Base-by-base conservation (phyloP, 2,888 invertebrate genomes). In the Pheosia tremula region DNA sequence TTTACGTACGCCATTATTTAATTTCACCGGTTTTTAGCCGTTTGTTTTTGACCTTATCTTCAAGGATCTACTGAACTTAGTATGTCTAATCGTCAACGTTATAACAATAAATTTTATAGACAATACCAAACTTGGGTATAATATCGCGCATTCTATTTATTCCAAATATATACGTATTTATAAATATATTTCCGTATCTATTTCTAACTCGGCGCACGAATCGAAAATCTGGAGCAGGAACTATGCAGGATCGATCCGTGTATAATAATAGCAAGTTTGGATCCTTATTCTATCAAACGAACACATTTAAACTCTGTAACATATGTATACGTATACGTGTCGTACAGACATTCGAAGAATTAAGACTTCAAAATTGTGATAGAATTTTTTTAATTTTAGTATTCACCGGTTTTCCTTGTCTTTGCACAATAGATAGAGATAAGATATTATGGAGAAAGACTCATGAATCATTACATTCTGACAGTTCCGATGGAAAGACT, bases 201-300 rank as follows among this genome's bases (percentile, higher is more conserved):
- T 54, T 54, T 54, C 53, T 38, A 54, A 38, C 53, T 11, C 9
- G 37, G 37, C 56, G 56, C 39, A 36, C 41, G 52, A 59, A 56
- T 57, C 39, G 41, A 39, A 53, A 59, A 60, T 54, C 38, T 54
- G 24, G 38, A 54, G 11, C 10, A 38, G 53, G 36, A 54, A 54
- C 53, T 37, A 37, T 38, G 37, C 53, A 37, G 53, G 38, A 54
- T 54, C 36, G 53, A 54, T 54, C 38, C 50, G 24, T 37, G 53
- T 38, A 54, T 11, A 38, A 38, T 54, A 54, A 54, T 54, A 54
- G 53, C 37, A 37, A 37, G 2, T 24, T 7, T 7, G 50, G 50
- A 50, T 50, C 50, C 50, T 24, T 50, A 50, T 50, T 50, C 50
- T 50, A 50, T 1, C 9, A 49, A 24, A 3, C 50, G 9, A n/a